A percentile compares a stretch with the other conserved stretches of the same genome.
Evolutionary conservation across 35 echinoderm and acorn worm genomes (phyloP).

Genomic region (Strongylocentrotus purpuratus): DNA sequence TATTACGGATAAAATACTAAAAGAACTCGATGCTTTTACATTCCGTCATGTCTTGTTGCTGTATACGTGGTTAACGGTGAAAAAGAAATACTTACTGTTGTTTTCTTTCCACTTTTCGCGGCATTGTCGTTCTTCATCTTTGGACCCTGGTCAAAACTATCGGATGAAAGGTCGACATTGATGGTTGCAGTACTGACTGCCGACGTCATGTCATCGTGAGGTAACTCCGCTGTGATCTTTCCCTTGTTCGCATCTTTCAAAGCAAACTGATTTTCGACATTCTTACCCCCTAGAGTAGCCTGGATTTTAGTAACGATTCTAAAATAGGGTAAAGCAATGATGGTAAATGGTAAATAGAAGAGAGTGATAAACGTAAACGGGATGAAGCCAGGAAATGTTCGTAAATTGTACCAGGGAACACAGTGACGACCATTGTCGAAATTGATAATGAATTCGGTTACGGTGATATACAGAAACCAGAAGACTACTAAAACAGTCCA

Average conservation of each 20-base stretch:
- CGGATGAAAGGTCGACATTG: neutral
- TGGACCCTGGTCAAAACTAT: neutral
- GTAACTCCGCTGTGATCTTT: neutral
- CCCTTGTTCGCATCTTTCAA: neutral
- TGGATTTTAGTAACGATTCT: slow-evolving; percentile 18
- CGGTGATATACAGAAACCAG: neutral
- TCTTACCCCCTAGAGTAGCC: slow-evolving; percentile 7
- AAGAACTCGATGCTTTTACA: no score
- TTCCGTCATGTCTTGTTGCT: neutral
- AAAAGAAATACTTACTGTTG: neutral
- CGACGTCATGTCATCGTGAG: neutral
- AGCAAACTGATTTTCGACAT: neutral
- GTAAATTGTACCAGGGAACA: neutral
- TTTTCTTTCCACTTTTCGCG: neutral
- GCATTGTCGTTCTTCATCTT: neutral
- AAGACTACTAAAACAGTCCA: neutral
- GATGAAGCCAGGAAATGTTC: neutral
- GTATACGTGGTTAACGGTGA: neutral
- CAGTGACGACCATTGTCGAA: neutral
- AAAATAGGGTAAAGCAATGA: neutral
- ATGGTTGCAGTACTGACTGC: neutral
- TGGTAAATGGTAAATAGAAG: neutral
- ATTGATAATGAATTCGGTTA: neutral
- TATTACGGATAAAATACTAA: no score
- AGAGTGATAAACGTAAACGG: neutral